Evolutionary conservation across 2,888 invertebrate genomes (phyloP).

Genomic region (Hypena proboscidalis): DNA sequence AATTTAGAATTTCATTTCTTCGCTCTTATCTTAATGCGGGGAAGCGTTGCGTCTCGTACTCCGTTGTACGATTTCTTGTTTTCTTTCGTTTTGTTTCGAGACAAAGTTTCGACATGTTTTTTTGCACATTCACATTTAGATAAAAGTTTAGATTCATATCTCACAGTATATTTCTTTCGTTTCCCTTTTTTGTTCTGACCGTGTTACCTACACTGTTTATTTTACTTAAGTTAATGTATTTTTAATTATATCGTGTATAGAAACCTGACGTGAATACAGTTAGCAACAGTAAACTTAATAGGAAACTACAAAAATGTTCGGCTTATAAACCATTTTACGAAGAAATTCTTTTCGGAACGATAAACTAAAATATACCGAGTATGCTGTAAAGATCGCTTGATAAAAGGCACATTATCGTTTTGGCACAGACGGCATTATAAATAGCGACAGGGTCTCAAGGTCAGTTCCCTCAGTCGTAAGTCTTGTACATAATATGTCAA

Average conservation of each 20-base stretch:
- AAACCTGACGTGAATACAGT: conserved; percentile 14
- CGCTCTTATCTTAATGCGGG: conserved; percentile 62
- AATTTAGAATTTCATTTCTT: conserved; percentile 65
- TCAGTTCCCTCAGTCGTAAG: conserved; percentile 19
- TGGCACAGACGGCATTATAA: conserved; percentile 35
- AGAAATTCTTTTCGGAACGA: conserved; percentile 39
- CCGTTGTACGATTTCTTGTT: conserved; percentile 44
- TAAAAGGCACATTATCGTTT: conserved; percentile 41
- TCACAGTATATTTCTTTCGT: conserved; percentile 6
- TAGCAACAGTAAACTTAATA: conserved; percentile 29
- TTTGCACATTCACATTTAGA: conserved; percentile 15
- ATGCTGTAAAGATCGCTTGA: conserved; percentile 43
- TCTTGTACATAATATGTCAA: conserved; percentile 38
- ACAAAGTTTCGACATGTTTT: conserved; percentile 23
- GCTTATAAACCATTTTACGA: conserved; percentile 30
- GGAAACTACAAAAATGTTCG: conserved; percentile 18
- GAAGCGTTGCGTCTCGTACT: conserved; percentile 46
- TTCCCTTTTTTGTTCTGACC: conserved; percentile 5
- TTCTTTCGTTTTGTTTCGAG: conserved; percentile 48
- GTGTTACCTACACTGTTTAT: neutral
- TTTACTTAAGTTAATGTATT: conserved; percentile 1
- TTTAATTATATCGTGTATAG: conserved; percentile 16
- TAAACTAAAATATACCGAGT: conserved; percentile 36
- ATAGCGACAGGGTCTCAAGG: conserved; percentile 36
- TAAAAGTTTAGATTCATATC: conserved; percentile 24